Conservation (phyloP, 2,797 vertebrate genomes). For the Sebastes vulpes region DNA sequence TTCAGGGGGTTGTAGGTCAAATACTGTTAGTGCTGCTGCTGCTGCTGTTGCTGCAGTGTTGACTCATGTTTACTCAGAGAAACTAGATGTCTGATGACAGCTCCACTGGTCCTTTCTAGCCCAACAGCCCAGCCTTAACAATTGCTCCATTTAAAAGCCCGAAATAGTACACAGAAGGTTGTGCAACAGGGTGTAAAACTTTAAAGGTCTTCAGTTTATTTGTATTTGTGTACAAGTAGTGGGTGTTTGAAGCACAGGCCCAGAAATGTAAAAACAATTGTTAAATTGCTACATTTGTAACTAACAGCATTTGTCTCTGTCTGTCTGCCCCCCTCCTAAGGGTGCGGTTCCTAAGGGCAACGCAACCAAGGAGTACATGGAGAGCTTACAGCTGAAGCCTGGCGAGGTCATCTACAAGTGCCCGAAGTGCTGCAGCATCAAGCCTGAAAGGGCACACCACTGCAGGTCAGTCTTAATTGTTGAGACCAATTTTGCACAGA, state of each 20-base stretch:
- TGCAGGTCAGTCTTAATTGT: conserved; percentile 89
- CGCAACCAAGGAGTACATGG: conserved; percentile 98
- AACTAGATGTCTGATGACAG: conserved; percentile 16
- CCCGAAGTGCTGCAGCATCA: conserved; percentile 99
- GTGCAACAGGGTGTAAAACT: not conserved
- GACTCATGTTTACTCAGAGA: conserved; percentile 21
- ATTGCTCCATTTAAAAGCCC: conserved; percentile 20
- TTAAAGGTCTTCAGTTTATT: not conserved
- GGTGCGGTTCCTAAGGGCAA: conserved; percentile 98
- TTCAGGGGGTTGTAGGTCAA: conserved; percentile 1
- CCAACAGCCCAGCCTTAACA: conserved; percentile 12
- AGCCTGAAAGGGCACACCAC: conserved; percentile 97
- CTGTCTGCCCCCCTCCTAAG: conserved; percentile 69
- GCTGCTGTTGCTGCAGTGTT: conserved; percentile 1
- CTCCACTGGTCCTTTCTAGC: conserved; percentile 2
- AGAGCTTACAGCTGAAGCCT: conserved; percentile 96
- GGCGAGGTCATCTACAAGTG: conserved; percentile 99
- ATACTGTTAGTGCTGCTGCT: conserved; percentile 5
- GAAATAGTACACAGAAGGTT: conserved; percentile 6
- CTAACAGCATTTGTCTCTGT: not conserved
- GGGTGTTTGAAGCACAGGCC: not conserved
- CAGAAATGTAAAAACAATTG: not conserved
- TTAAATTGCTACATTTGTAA: not conserved
- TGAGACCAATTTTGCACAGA: not conserved
- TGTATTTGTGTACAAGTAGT: not conserved